Base-by-base conservation (phyloP, 2,113 vertebrate genomes). In the Gavia stellata region DNA sequence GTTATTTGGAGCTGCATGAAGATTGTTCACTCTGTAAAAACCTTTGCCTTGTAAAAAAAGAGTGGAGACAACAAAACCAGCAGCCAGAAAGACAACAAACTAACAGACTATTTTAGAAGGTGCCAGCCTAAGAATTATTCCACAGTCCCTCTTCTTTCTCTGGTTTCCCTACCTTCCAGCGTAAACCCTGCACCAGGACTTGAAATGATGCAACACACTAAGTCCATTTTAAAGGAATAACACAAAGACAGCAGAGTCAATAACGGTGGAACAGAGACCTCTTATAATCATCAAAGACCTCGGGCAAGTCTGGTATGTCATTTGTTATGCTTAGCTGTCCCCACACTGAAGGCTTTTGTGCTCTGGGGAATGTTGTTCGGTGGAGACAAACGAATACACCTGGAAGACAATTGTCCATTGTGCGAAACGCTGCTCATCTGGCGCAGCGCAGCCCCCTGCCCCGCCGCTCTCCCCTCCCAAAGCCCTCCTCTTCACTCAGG, bases 301-400 rank as follows among this genome's bases (percentile, higher is more conserved):
- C 6, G 6, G 75, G 81, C 88, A 92, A 94, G 67, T 59, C 91
- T 88, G 85, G 86, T 59, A 91, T 94, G 90, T 67, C 92, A 92
- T 88, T 96, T 95, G 90, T 97, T 97, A 95, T 84, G 52, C 96
- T 92, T 95, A 89, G 77, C 83, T 95, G 73, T 96, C 92, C 67
- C 71, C 71, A 87, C 79, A 98, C 92, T 91, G 93, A 93, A 92
- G 89, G 62, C 81, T 97, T 97, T 97, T 97, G 92, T 98, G 81
- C 85, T 66, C 87, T 88, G 71, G 33, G 58, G 84, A 97, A 95
- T 87, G 86, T 87, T 90, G 82, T 89, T 92, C 7, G 1, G 81
- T 53, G 86, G 87, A 96, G 93, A 97, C 95, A 95, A 98, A 97
- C 94, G 95, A 97, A 96, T 96, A 97, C 89, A 98, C 95, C 96